Percentiles rank a stretch among this genome's conserved stretches.
phyloP scores from a whole-genome alignment of 2,797 vertebrate genomes.

The Chelidonichthys spinosus region DNA sequence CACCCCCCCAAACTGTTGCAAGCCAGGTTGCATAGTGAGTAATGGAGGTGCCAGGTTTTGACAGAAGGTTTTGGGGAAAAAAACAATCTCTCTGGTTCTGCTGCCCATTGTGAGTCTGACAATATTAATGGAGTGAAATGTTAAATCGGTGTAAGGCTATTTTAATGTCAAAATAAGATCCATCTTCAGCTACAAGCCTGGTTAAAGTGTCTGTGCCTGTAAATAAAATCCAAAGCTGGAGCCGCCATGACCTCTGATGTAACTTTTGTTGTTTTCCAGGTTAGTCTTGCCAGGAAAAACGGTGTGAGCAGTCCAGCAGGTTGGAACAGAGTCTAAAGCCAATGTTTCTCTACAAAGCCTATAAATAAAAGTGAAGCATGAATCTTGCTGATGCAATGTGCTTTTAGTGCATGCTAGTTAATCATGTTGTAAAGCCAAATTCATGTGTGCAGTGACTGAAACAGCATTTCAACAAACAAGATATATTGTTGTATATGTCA shows the following conservation, averaged over 20 bases:
- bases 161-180: background rate
- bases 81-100: no score
- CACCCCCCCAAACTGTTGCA: no score
- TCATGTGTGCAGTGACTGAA: conserved; percentile 4
- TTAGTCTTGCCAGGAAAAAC: conserved; percentile 1
- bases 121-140: background rate
- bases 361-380: background rate
- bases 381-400: background rate
- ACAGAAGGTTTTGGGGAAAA: no score
- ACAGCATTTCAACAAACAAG: background rate
- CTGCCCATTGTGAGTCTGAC: background rate
- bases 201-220: no score
- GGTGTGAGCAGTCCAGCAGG: no score
- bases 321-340: background rate
- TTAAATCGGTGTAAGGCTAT: background rate
- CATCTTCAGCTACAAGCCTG: background rate
- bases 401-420: background rate
- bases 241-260: background rate
- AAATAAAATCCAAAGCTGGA: background rate
- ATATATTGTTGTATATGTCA: background rate
- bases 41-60: no score
- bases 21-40: no score
- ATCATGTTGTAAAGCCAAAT: no score
- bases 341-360: background rate
- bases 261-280: background rate